These are phyloP conservation scores for Perithous albicinctus DNA, from an alignment of 2,888 invertebrate species.

Conservation along the genomic window DNA sequence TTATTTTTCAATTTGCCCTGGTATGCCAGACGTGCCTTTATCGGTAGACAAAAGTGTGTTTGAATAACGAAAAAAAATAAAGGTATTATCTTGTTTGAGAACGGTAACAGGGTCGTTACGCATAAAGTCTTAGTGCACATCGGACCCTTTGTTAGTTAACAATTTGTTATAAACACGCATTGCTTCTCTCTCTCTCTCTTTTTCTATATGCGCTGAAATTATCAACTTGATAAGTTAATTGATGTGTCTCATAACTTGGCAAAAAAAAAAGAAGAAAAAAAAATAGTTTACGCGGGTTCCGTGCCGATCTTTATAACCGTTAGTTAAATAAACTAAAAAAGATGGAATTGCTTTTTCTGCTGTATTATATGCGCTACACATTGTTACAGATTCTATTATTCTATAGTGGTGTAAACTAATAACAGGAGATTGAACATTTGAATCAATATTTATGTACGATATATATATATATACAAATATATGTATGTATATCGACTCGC, in stretches of 20 bases:
- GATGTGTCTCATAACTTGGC: background rate
- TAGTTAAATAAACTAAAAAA: conserved; percentile 11
- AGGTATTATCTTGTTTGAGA: conserved; percentile 23
- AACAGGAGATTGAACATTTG: conserved; percentile 37
- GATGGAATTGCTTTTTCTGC: conserved; percentile 56
- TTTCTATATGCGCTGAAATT: background rate
- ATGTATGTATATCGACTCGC: conserved; percentile 21
- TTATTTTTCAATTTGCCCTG: conserved; percentile 37
- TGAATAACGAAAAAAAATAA: conserved; percentile 15
- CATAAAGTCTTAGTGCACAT: conserved; percentile 10
- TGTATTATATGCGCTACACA: conserved; percentile 47
- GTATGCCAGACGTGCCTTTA: conserved; percentile 67
- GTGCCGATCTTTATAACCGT: background rate
- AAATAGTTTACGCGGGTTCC: background rate
- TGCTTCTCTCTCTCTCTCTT: background rate
- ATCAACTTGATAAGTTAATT: background rate
- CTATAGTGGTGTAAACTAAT: conserved; percentile 41
- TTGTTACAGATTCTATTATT: conserved; percentile 50
- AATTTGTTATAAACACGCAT: conserved; percentile 10
- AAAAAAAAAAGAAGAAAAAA: no score
- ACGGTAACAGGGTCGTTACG: conserved; percentile 31
- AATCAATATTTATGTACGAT: conserved; percentile 41
- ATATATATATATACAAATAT: no score
- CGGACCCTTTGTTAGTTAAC: background rate
- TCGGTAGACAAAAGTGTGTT: conserved; percentile 56